phyloP scores from a whole-genome alignment of 2,888 invertebrate genomes.

The Venusia cambrica region DNA sequence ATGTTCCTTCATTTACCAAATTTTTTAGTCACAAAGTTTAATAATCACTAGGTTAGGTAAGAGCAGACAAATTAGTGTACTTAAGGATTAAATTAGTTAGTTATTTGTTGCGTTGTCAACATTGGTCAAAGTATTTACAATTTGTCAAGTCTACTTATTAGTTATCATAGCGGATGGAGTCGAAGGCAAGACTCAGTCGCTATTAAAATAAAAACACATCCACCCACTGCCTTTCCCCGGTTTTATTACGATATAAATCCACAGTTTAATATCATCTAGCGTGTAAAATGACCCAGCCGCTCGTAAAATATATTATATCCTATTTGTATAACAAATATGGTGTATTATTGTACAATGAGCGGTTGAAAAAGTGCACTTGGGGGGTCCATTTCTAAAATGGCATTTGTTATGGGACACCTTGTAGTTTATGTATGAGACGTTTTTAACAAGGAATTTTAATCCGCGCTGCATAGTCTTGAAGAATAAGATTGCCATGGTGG shows the following conservation, averaged over 20 bases:
- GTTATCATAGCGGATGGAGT: no score
- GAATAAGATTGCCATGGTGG: no score
- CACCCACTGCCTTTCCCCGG: slow-evolving; percentile 21
- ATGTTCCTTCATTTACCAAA: no score
- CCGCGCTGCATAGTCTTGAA: no score
- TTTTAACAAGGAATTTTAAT: neutral
- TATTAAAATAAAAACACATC: slow-evolving; percentile 19
- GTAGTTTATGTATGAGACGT: slow-evolving; percentile 1
- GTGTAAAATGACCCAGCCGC: slow-evolving; percentile 25
- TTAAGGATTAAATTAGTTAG: no score
- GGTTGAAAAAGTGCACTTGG: slow-evolving; percentile 13
- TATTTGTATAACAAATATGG: slow-evolving; percentile 32
- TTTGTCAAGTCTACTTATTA: no score
- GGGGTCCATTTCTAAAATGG: slow-evolving; percentile 13
- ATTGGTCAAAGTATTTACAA: no score
- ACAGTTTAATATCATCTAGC: slow-evolving; percentile 39
- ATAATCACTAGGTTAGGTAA: no score
- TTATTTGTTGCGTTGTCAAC: no score
- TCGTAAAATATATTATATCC: slow-evolving; percentile 36
- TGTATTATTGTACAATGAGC: slow-evolving; percentile 21
- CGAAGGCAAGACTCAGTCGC: neutral
- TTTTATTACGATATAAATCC: slow-evolving; percentile 49
- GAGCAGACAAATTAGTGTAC: no score
- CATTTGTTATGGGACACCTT: slow-evolving; percentile 4
- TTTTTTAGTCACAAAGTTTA: no score